These are phyloP conservation scores for Poecile atricapillus DNA, from an alignment of 2,113 vertebrate genomes.

Conservation along the genomic window DNA sequence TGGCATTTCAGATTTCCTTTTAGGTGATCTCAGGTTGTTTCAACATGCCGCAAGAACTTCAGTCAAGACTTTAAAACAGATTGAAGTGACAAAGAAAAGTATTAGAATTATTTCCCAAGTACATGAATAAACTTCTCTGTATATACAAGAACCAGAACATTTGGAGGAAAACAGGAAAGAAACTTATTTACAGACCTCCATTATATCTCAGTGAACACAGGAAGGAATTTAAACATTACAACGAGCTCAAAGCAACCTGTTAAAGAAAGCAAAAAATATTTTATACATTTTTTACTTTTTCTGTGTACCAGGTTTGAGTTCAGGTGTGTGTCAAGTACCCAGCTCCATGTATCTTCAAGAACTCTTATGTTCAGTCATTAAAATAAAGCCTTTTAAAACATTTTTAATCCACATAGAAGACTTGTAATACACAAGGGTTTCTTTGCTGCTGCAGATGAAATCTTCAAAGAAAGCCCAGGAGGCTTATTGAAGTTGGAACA, in stretches of 20 bases:
- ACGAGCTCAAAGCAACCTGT: not conserved
- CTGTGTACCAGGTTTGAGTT: not conserved
- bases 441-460: not conserved
- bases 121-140: not conserved
- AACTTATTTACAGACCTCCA: not conserved
- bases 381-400: not conserved
- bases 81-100: not conserved
- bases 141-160: not conserved
- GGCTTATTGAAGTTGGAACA: not conserved
- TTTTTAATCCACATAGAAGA: not conserved
- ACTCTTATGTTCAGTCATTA: not conserved
- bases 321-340: not conserved
- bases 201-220: not conserved
- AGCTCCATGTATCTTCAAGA: not conserved
- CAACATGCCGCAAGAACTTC: not conserved
- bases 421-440: not conserved
- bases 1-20: not conserved
- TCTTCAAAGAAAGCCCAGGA: conserved; percentile 18
- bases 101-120: not conserved
- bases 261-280: not conserved
- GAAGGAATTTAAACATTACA: not conserved
- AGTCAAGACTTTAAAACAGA: not conserved
- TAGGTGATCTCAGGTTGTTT: not conserved
- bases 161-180: not conserved
- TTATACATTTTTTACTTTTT: not conserved